Evolutionary conservation across 2,888 invertebrate genomes (phyloP), one percentile per base, ranked within the genome.

Genomic region (Thecophora atra): DNA sequence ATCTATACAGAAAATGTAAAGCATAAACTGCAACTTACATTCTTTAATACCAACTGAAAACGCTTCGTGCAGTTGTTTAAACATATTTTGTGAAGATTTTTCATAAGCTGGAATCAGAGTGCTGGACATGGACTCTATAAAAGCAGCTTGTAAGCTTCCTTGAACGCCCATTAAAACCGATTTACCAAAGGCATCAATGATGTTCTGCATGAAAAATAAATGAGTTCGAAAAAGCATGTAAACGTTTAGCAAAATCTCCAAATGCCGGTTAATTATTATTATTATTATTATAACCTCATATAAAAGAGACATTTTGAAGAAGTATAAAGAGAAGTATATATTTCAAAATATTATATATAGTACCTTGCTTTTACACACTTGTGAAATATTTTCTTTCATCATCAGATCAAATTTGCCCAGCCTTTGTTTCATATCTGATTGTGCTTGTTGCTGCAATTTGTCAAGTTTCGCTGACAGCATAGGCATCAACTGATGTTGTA

Each of bases 11-110:
- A 17, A 21, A n/a, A 24, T 19, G 5, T n/a, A 62, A 19, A n/a
- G 37, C n/a, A 42, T 42, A 37, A 52, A 37, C 17, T 56, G 11
- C 42, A 52, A 78, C 81, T 79, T 87, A 97, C 97, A 96, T 87
- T 98, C 97, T 83, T 92, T 93, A 8, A 97, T 95, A 70, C 98
- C 98, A 76, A 90, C 90, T 68, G 93, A 91, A 87, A 98, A 98
- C 21, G 93, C 91, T 67, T 94, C 93, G 84, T 96, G 96, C 72
- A 98, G 89, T 87, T 98, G 97, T 62, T 91, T 89, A 84, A 97
- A 96, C 90, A 98, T 93, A 82, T 91, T 91, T 80, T 92, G 91
- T 79, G 94, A 94, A 71, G 94, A 91, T 83, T 92, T 92, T 85
- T 98, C 97, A 89, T 96, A 94, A 44, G 92, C 91, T 3, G 98